Conservation (phyloP, 2,888 invertebrate species). For the Ctenicera cuprea region DNA sequence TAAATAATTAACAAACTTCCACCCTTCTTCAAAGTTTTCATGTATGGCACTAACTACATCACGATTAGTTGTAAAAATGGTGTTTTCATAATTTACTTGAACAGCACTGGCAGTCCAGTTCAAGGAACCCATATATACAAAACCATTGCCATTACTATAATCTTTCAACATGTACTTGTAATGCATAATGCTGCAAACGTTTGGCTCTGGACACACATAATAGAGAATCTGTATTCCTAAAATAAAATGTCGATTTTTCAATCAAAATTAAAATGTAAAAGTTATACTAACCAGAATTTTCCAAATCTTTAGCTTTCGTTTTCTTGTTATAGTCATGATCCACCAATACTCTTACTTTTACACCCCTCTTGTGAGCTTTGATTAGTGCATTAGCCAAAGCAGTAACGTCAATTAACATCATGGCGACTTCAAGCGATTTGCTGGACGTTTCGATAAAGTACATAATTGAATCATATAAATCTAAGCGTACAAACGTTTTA, state of each 20-base stretch:
- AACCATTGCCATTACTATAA: slow-evolving; percentile 59
- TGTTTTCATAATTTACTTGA: slow-evolving; percentile 66
- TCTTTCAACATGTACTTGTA: slow-evolving; percentile 69
- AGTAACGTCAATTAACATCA: slow-evolving; percentile 63
- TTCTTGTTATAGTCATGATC: slow-evolving; percentile 61
- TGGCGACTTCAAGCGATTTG: slow-evolving; percentile 62
- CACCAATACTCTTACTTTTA: slow-evolving; percentile 63
- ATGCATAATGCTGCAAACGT: slow-evolving; percentile 66
- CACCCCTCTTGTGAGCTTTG: slow-evolving; percentile 60
- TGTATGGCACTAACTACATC: slow-evolving; percentile 60
- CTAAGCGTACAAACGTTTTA: neutral
- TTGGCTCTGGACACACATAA: slow-evolving; percentile 59
- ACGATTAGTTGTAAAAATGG: slow-evolving; percentile 63
- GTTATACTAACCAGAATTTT: slow-evolving; percentile 57
- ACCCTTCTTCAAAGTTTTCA: slow-evolving; percentile 62
- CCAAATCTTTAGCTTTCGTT: slow-evolving; percentile 52
- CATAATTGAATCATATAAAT: slow-evolving; percentile 61
- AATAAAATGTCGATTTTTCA: slow-evolving; percentile 44
- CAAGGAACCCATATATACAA: slow-evolving; percentile 65
- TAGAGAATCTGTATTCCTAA: slow-evolving; percentile 58
- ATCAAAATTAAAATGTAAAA: neutral
- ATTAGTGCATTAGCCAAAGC: slow-evolving; percentile 59
- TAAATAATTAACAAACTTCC: slow-evolving; percentile 55
- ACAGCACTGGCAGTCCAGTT: slow-evolving; percentile 64
- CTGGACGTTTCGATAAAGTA: slow-evolving; percentile 65